phyloP scores from a whole-genome alignment of 2,113 vertebrate genomes.

The Pseudopodoces humilis region DNA sequence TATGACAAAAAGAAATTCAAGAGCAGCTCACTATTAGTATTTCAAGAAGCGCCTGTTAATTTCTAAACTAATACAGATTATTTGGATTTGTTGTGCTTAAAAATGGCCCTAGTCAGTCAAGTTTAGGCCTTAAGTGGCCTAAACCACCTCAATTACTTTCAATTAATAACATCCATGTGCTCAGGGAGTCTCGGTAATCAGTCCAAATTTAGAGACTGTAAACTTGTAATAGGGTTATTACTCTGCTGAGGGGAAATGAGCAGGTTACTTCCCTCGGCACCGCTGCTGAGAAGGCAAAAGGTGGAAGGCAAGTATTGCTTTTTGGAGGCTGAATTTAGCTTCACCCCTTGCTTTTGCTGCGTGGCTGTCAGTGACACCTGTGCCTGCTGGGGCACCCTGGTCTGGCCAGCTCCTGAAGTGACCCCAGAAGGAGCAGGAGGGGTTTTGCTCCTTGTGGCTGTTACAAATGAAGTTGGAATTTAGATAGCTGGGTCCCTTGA shows the following conservation, averaged over 20 bases:
- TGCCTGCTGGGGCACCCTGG: rapidly evolving
- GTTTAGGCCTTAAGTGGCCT: background rate
- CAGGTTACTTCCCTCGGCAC: background rate
- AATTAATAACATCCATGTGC: background rate
- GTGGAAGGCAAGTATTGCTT: rapidly evolving
- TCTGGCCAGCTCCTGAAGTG: rapidly evolving
- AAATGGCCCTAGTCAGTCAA: background rate
- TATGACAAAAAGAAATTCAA: background rate
- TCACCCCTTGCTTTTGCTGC: rapidly evolving
- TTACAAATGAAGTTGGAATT: too few relatives aligned
- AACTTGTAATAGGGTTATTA: rapidly evolving
- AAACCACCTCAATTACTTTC: background rate
- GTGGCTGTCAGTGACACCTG: rapidly evolving
- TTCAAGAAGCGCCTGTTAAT: background rate
- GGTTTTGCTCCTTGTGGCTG: background rate
- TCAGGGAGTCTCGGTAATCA: background rate
- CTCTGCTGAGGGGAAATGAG: too few relatives aligned
- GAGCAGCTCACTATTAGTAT: background rate
- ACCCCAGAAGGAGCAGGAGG: background rate
- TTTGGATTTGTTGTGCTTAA: background rate
- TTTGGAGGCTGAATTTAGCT: background rate
- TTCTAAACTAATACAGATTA: background rate
- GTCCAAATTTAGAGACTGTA: background rate
- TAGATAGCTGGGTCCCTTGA: too few relatives aligned
- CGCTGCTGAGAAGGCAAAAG: rapidly evolving